phyloP scores from a whole-genome alignment of 2,888 invertebrate species.

The Cremastinae sp. region DNA sequence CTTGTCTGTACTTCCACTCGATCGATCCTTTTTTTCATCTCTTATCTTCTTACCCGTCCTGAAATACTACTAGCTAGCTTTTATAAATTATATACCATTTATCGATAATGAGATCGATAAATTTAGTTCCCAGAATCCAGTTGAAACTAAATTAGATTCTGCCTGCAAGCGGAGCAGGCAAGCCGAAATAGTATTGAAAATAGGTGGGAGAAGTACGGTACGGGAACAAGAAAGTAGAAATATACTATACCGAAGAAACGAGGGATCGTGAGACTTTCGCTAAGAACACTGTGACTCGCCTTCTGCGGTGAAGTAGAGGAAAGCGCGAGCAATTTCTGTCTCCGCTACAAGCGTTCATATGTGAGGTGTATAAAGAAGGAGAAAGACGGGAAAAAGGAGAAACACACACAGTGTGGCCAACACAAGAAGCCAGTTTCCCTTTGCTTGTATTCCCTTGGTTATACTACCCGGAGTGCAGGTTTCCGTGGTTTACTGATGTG shows the following conservation, averaged over 20 bases:
- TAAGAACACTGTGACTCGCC: slow-evolving; percentile 24
- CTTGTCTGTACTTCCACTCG: background rate
- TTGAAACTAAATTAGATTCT: slow-evolving; percentile 22
- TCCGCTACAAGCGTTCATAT: slow-evolving; percentile 32
- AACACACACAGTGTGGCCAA: background rate
- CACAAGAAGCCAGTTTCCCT: slow-evolving; percentile 3
- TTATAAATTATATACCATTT: slow-evolving; percentile 53
- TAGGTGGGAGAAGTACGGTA: slow-evolving; percentile 4
- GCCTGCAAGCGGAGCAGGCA: slow-evolving; percentile 22
- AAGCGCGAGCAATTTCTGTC: slow-evolving; percentile 48
- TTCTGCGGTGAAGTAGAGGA: slow-evolving; percentile 39
- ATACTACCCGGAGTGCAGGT: slow-evolving; percentile 1
- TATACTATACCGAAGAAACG: slow-evolving; percentile 28
- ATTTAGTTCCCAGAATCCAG: slow-evolving; percentile 45
- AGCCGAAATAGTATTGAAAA: background rate
- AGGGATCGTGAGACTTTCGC: slow-evolving; percentile 32
- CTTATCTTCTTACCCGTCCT: background rate
- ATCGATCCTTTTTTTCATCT: slow-evolving; percentile 13
- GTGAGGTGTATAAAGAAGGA: background rate
- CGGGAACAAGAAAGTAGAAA: slow-evolving; percentile 24
- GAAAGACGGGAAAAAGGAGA: background rate
- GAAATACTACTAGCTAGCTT: slow-evolving; percentile 11
- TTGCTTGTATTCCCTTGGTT: slow-evolving; percentile 21
- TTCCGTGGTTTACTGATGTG: slow-evolving; percentile 35
- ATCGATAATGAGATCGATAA: slow-evolving; percentile 54